These are phyloP conservation scores for Bombus huntii DNA, from an alignment of 1,140 invertebrate species.

Conservation along the genomic window DNA sequence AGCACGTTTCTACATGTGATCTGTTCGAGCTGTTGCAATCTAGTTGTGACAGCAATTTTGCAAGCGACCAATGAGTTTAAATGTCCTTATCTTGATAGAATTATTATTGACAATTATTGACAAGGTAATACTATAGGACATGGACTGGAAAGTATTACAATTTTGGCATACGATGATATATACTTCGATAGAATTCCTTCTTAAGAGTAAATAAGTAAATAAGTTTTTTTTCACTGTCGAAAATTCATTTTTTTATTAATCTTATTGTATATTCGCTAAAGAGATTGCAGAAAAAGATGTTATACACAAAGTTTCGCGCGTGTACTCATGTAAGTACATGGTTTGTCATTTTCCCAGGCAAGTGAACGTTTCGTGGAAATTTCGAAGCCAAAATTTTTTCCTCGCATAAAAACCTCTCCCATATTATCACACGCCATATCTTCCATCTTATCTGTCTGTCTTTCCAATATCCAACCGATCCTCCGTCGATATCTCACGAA, in stretches of 20 bases:
- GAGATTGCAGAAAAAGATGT: too few relatives aligned
- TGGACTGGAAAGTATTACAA: too few relatives aligned
- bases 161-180: not conserved
- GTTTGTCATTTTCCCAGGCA: too few relatives aligned
- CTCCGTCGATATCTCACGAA: constrained; percentile 57
- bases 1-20: not conserved
- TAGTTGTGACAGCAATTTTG: not conserved
- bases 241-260: not conserved
- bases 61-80: not conserved
- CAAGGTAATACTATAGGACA: not conserved
- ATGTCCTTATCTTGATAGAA: not conserved
- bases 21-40: not conserved
- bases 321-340: too few relatives aligned
- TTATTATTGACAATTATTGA: not conserved
- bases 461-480: constrained; percentile 55
- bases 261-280: too few relatives aligned
- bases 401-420: constrained; percentile 2
- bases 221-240: not conserved
- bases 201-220: not conserved
- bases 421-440: constrained; percentile 27
- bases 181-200: not conserved
- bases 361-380: not conserved
- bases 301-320: too few relatives aligned
- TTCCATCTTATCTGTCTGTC: constrained; percentile 48
- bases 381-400: constrained; percentile 21